Evolutionary conservation across 2,113 vertebrate species (phyloP).

Genomic region (Bolborhynchus lineola): DNA sequence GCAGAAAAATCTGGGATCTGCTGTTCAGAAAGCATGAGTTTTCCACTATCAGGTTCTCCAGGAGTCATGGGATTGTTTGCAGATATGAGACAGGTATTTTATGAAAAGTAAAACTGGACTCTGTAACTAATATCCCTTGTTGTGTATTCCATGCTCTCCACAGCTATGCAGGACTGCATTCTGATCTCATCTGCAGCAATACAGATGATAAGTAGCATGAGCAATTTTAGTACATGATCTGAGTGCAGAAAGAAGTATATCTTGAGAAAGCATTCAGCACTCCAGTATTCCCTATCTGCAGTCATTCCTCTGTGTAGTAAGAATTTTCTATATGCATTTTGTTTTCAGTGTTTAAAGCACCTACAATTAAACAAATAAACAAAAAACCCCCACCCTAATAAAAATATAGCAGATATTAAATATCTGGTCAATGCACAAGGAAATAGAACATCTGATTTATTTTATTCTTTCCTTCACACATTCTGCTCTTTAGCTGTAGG

Average conservation of each 20-base stretch:
- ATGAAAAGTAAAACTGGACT: neutral
- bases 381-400: neutral
- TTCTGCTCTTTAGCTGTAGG: neutral
- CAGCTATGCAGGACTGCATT: neutral
- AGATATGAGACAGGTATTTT: neutral
- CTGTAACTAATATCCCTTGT: neutral
- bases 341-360: neutral
- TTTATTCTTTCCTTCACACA: neutral
- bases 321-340: neutral
- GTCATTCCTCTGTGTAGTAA: neutral
- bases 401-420: neutral
- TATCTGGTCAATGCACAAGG: neutral
- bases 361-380: neutral
- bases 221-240: neutral
- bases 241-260: neutral
- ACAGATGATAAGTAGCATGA: neutral
- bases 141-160: neutral
- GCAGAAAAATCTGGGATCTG: neutral
- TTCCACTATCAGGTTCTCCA: neutral
- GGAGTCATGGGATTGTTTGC: neutral
- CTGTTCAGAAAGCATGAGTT: neutral
- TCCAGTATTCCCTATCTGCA: neutral
- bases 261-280: neutral
- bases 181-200: neutral
- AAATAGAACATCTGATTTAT: neutral